Evolutionary conservation across 2,888 invertebrate species (phyloP).

Genomic region (Tryphoninae sp.): DNA sequence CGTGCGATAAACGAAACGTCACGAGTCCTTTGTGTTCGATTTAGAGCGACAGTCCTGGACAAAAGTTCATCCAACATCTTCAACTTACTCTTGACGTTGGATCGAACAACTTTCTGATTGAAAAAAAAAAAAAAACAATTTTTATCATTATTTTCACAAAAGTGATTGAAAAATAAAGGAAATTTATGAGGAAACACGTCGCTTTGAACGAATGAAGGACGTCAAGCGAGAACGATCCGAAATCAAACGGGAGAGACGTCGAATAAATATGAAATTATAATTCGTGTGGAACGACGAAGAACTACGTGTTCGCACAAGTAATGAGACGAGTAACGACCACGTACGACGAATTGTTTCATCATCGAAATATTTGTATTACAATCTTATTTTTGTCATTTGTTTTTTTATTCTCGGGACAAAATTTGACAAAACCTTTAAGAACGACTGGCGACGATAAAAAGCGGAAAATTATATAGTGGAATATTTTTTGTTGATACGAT

Average conservation of each 20-base stretch:
- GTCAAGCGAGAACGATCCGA: neutral
- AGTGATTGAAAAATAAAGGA: neutral
- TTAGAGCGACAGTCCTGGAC: neutral
- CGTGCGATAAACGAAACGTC: neutral
- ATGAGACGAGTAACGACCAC: neutral
- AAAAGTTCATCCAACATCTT: neutral
- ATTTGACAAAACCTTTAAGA: neutral
- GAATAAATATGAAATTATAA: neutral
- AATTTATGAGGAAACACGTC: neutral
- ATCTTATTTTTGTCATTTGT: too few relatives aligned
- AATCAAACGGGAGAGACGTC: neutral
- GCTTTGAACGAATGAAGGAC: neutral
- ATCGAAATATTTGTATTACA: neutral
- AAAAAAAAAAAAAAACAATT: too few relatives aligned
- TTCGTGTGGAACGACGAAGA: conserved; percentile 1
- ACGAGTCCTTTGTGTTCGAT: conserved; percentile 1
- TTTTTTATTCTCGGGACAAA: neutral
- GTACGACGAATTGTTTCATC: neutral
- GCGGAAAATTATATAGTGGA: neutral
- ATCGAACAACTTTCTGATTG: neutral
- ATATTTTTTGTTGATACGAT: neutral
- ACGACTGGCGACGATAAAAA: neutral
- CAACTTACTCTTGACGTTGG: neutral
- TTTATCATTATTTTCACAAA: too few relatives aligned
- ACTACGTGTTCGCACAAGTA: neutral